Conservation (phyloP, 1,140 invertebrate genomes). For the Campoletis sonorensis region DNA sequence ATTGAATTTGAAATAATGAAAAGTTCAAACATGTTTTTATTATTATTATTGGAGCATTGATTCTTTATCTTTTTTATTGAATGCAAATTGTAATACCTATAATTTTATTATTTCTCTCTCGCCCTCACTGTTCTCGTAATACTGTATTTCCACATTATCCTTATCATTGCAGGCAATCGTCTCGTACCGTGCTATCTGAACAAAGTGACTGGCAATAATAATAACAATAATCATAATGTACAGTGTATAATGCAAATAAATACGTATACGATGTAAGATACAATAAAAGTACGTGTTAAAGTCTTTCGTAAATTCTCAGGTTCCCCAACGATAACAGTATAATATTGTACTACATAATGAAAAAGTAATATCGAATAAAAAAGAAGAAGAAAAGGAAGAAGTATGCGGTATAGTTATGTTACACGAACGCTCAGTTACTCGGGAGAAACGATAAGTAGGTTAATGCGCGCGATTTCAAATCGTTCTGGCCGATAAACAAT, state of each 20-base stretch:
- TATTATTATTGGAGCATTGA: not conserved
- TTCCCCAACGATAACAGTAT: conserved; percentile 11
- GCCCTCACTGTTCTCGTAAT: not conserved
- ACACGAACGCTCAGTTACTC: conserved; percentile 11
- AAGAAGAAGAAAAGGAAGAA: conserved; percentile 7
- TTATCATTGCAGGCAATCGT: conserved; percentile 7
- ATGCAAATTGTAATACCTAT: not conserved
- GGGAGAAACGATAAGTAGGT: conserved; percentile 46
- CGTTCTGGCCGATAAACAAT: conserved; percentile 45
- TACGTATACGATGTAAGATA: conserved; percentile 1
- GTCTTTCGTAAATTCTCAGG: conserved; percentile 31
- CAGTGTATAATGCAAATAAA: not conserved
- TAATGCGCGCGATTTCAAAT: conserved; percentile 51
- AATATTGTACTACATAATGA: conserved; percentile 11
- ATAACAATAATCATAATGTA: conserved; percentile 18
- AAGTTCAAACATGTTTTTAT: not conserved
- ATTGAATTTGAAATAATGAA: not conserved
- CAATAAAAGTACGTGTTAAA: conserved; percentile 26
- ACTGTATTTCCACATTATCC: conserved; percentile 18
- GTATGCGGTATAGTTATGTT: not conserved
- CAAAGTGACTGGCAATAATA: conserved; percentile 28
- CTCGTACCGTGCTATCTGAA: conserved; percentile 19
- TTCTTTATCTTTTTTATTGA: conserved; percentile 13
- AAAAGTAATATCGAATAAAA: not conserved
- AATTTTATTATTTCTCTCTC: not conserved